Evolutionary conservation across 2,797 vertebrate species (phyloP), one percentile per base, ranked within the genome.

Genomic region (Parambassis ranga): DNA sequence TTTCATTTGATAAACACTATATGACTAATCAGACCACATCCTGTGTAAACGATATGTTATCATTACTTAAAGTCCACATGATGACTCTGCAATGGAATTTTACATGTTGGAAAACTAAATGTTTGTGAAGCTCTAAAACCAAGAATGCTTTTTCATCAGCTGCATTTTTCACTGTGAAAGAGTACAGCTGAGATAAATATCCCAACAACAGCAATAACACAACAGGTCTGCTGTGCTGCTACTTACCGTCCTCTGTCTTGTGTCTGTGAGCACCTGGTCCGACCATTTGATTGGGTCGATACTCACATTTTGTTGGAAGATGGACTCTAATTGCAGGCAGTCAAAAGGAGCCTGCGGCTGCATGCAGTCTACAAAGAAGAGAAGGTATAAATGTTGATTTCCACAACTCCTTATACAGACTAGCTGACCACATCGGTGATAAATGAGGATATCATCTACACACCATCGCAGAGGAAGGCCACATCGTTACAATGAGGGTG

Each of bases 261-360:
- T 42, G 8, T n/a, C 57, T 9, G 14, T 35, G 55, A 63, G 65
- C 49, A 80, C 0, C 2, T 75, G 26, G 1, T 63, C 16, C 8
- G 32, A 13, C 74, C 78, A 2, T 5, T 63, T 36, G 62, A 44
- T 10, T 46, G 35, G 2, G 8, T 41, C 1, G 5, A 57, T 3
- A 27, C 11, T 14, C 11, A 1, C 9, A 7, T 7, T 0, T 24
- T 49, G 1, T 19, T 53, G 24, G 81, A 1, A 44, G 3, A 2
- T 82, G 81, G 77, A 27, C 37, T 5, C 3, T 83, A 10, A 31
- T 77, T 4, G 70, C 68, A 4, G 65, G 7, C 13, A 65, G 71
- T 19, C 10, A 71, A 18, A 7, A 19, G 5, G 2, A 15, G 10
- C 18, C 3, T 3, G 3, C 3, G 4, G 7, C 10, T 3, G 1